These are phyloP conservation scores for Graphium colonna DNA, from an alignment of 2,888 invertebrate species.

Conservation along the genomic window DNA sequence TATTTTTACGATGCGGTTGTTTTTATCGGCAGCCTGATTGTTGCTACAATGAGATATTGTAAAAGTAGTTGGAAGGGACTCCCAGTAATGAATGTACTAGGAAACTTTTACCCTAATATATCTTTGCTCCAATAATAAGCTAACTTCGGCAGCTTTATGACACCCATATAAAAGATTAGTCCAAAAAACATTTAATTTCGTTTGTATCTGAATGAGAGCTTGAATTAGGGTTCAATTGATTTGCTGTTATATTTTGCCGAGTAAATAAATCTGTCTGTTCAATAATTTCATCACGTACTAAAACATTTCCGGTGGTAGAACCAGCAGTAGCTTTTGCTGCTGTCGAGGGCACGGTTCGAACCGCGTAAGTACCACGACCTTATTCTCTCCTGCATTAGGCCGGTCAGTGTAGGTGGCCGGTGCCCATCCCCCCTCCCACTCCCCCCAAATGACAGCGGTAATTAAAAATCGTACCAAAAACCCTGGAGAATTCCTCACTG, in stretches of 20 bases:
- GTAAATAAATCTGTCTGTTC: conserved; percentile 36
- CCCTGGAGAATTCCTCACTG: too few species aligned
- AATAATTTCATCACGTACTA: conserved; percentile 36
- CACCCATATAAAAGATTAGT: conserved; percentile 35
- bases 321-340: too few species aligned
- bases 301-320: too few species aligned
- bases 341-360: too few species aligned
- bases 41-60: conserved; percentile 36
- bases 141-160: conserved; percentile 36
- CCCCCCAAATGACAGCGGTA: too few species aligned
- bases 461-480: too few species aligned
- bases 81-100: conserved; percentile 34
- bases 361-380: too few species aligned
- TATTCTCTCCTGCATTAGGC: too few species aligned
- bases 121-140: conserved; percentile 33
- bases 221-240: conserved; percentile 30
- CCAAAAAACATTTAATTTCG: conserved; percentile 38
- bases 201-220: conserved; percentile 35
- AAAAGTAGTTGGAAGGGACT: conserved; percentile 36
- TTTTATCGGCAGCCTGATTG: conserved; percentile 31
- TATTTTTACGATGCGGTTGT: conserved; percentile 36
- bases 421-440: too few species aligned
- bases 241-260: conserved; percentile 33
- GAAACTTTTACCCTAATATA: conserved; percentile 29
- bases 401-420: too few species aligned